Evolutionary conservation across 53 echinoderm and acorn worm genomes (phyloP), one percentile per base, ranked within the genome.

Genomic region (Paracentrotus lividus): DNA sequence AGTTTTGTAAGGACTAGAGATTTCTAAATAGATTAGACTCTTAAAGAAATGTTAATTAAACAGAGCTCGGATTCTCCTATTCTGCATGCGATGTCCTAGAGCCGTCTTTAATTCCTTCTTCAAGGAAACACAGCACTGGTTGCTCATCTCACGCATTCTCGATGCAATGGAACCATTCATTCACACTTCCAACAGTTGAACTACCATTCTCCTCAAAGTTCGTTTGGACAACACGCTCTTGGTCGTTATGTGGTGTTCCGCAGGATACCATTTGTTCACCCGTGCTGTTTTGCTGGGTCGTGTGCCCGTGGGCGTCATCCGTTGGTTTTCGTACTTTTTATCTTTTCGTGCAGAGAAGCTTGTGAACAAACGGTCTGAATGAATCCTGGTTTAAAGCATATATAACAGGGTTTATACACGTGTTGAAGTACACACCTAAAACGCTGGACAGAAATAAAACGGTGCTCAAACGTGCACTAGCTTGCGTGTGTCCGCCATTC

Each of bases 341-440:
- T 27, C 5, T 85, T 31, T 20, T 47, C 0, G 85, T 49, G 31
- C 85, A 85, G 24, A 85, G 51, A 44, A 85, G 47, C 42, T 52
- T 85, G 23, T 44, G n/a, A n/a, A 85, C 85, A 31, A 20, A 43
- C 47, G 52, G 85, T 52, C 85, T 49, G 23, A 85, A 85, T 23
- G 85, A 5, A 7, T 85, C 52, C 49, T 27, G 85, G 2, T 47
- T 12, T 10, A 85, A 52, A 27, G 49, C 85, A 13, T 85, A 85
- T 49, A 85, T 52, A 1, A 85, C 12, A 27, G 85, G 85, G 13
- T 85, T 85, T 47, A 85, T 26, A 29, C 85, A 85, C 1, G 52
- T 52, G 52, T 85, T 85, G 4, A 85, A 13, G 52, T 85, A 47
- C 0, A 31, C 1, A 2, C 27, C 6, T 13, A 85, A 31, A 15